Percentiles rank a stretch among this genome's conserved stretches.
These are phyloP conservation scores for Cylindroiulus punctatus DNA, from an alignment of 2,888 invertebrate genomes.

Conservation along the genomic window DNA sequence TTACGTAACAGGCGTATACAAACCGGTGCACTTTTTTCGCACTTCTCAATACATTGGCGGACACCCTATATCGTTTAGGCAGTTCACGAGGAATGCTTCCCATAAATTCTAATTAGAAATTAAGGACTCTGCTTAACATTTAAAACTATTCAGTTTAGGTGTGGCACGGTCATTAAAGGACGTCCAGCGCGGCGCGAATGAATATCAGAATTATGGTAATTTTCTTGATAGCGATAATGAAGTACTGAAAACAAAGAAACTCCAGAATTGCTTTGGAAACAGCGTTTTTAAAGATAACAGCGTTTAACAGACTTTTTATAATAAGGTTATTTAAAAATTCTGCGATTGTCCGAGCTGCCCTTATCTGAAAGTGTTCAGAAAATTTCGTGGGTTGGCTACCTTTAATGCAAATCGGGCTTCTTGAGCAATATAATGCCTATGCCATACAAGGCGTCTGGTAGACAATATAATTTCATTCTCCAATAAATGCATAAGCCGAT, in stretches of 20 bases:
- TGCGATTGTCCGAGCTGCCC: neutral
- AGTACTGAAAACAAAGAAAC: conserved; percentile 34
- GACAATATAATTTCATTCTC: conserved; percentile 39
- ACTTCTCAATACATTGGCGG: neutral
- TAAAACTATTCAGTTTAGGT: conserved; percentile 37
- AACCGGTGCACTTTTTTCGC: too few species aligned
- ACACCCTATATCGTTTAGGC: neutral
- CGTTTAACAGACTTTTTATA: conserved; percentile 36
- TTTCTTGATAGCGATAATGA: conserved; percentile 29
- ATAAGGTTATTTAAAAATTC: conserved; percentile 40
- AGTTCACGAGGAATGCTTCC: neutral
- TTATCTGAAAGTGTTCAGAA: conserved; percentile 36
- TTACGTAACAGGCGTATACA: too few species aligned
- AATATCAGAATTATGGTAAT: conserved; percentile 31
- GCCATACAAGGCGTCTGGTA: neutral
- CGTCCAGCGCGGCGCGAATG: conserved; percentile 18
- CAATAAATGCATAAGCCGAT: conserved; percentile 42
- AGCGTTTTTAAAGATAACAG: too few species aligned
- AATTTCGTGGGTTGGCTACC: conserved; percentile 35
- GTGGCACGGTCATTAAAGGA: conserved; percentile 45
- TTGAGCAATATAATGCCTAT: conserved; percentile 4
- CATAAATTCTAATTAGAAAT: conserved; percentile 25
- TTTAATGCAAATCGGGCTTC: conserved; percentile 28
- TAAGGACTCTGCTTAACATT: conserved; percentile 10
- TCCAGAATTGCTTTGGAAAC: neutral